Evolutionary conservation across 2,797 vertebrate species (phyloP).

Genomic region (Eremophila alpestris): DNA sequence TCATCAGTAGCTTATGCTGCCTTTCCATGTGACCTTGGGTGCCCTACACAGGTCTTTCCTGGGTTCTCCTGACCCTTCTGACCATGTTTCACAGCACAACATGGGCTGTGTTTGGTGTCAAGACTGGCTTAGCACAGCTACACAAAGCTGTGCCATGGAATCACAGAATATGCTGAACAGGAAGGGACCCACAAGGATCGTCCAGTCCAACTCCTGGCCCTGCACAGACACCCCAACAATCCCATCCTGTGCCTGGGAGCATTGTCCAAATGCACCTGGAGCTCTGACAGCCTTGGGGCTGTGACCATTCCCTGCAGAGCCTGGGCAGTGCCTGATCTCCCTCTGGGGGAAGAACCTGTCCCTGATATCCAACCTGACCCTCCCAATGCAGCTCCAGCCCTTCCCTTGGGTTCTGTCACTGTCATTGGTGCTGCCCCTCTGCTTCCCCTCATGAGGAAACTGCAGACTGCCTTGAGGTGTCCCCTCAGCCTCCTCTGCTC

Average conservation of each 20-base stretch:
- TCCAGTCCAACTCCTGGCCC: not conserved
- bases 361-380: rapidly evolving
- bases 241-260: rapidly evolving
- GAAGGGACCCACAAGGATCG: not conserved
- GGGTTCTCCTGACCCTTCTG: not conserved
- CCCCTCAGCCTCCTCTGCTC: not conserved
- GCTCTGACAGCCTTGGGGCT: not conserved
- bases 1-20: not conserved
- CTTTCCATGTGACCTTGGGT: not conserved
- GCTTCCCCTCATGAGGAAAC: not conserved
- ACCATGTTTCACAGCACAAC: not conserved
- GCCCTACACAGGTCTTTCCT: not conserved
- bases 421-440: not conserved
- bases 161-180: not conserved
- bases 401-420: not conserved
- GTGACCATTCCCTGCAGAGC: not conserved
- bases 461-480: not conserved
- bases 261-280: rapidly evolving
- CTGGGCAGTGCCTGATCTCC: rapidly evolving
- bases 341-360: not conserved
- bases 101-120: not conserved
- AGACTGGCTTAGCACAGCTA: not conserved
- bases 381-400: not conserved
- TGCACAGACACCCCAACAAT: not conserved
- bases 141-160: not conserved